Evolutionary conservation across 2,888 invertebrate genomes (phyloP), one percentile per base, ranked within the genome.

Genomic region (Empis livida): DNA sequence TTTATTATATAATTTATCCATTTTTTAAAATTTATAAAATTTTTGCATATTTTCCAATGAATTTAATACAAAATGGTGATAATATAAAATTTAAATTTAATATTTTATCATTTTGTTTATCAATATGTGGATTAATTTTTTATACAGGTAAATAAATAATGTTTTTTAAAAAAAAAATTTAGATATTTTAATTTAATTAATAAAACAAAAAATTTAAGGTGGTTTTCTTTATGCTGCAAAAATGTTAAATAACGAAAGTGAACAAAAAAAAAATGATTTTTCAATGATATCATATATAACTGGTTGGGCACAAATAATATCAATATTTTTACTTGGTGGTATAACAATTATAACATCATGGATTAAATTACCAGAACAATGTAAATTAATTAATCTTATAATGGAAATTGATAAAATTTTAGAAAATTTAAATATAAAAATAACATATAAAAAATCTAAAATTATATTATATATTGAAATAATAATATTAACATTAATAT

Each of bases 271-370:
- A 1, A 47, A 55, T 44, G 54, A 52, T 6, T 45, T 48, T 1
- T 54, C 54, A 3, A 44, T 55, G 0, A 57, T 61, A 31, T 51
- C 59, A 2, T 57, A 55, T 44, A 53, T 57, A 11, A 55, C 57
- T 5, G 58, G 54, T 17, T 60, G 60, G 60, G 56, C 53, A 13
- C 59, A 61, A 49, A 54, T 60, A 14, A 53, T 54, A 20, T 56
- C 56, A 10, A 49, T 60, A 1, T 61, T 59, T 32, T 16, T 51
- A 1, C 44, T 60, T 23, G 57, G 56, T 15, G 42, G 50, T 10
- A 51, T 55, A 5, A 56, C 54, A 0, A 39, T 57, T 43, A 27
- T 57, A 3, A 55, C 55, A 30, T 56, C 59, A 2, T 60, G 60
- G 60, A 51, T 53, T 10, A 55, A 57, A 39, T 43, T 57, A 11